phyloP scores from a whole-genome alignment of 2,888 invertebrate genomes.

The Torymus tubicola region DNA sequence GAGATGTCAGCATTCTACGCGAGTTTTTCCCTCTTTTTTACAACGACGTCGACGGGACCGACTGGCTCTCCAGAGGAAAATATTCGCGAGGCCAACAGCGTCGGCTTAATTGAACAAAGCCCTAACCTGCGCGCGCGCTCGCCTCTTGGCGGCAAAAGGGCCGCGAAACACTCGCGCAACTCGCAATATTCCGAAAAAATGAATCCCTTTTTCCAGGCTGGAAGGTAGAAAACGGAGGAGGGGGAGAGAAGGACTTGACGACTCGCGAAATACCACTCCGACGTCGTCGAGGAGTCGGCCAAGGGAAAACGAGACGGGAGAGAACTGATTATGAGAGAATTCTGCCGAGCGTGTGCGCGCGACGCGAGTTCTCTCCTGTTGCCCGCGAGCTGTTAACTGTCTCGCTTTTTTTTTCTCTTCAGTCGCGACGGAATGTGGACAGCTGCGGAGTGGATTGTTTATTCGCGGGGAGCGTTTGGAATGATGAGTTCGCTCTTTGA shows the following conservation, averaged over 20 bases:
- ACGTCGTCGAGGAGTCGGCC: constrained; percentile 41
- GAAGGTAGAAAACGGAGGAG: constrained; percentile 22
- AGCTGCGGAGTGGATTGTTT: no score
- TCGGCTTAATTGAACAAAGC: constrained; percentile 76
- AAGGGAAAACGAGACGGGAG: constrained; percentile 41
- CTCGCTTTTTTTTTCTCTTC: no score
- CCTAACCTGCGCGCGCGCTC: constrained; percentile 66
- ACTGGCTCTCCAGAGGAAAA: constrained; percentile 72
- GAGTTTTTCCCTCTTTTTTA: constrained; percentile 69
- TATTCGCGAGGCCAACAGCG: constrained; percentile 68
- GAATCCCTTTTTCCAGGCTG: constrained; percentile 63
- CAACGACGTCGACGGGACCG: constrained; percentile 43
- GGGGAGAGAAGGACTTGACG: constrained; percentile 29
- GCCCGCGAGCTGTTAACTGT: no score
- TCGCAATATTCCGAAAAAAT: constrained; percentile 73
- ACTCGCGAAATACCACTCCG: constrained; percentile 46
- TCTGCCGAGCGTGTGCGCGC: background rate
- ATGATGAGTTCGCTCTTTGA: no score
- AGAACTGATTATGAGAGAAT: constrained; percentile 37
- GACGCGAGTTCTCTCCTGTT: no score
- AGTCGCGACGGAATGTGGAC: no score
- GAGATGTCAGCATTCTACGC: constrained; percentile 9
- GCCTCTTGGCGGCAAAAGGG: constrained; percentile 59
- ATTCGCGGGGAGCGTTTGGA: no score
- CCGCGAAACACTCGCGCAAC: constrained; percentile 67